phyloP scores from a whole-genome alignment of 2,797 vertebrate genomes.

The Coilia nasus region DNA sequence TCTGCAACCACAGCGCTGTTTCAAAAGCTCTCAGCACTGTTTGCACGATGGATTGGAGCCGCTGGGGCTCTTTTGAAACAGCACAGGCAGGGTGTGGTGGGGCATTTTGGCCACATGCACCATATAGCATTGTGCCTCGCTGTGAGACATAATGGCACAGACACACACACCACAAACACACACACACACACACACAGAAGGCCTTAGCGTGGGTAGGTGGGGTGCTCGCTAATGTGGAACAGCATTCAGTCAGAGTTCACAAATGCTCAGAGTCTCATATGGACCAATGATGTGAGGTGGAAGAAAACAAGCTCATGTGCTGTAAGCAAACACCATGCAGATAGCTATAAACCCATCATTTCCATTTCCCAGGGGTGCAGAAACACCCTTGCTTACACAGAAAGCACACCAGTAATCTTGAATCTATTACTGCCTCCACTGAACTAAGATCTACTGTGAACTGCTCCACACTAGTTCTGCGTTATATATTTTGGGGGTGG shows the following conservation, averaged over 20 bases:
- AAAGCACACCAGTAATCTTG: background rate
- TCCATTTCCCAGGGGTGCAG: background rate
- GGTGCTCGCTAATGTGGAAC: constrained; percentile 20
- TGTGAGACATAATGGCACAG: background rate
- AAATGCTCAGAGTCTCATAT: background rate
- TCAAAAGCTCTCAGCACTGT: background rate
- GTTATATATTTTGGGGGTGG: background rate
- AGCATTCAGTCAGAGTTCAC: background rate
- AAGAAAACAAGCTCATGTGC: background rate
- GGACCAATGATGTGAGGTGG: background rate
- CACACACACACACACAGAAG: background rate
- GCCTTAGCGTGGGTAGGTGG: background rate
- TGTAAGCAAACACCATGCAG: background rate
- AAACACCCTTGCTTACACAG: background rate
- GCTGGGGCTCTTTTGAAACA: constrained; percentile 7
- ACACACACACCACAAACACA: too few species aligned
- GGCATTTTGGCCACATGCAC: background rate
- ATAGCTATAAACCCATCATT: background rate
- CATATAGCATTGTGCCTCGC: background rate
- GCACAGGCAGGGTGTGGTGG: background rate
- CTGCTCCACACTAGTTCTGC: constrained; percentile 19
- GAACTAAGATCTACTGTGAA: background rate
- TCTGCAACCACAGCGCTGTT: background rate
- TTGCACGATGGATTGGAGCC: background rate
- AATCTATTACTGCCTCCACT: background rate